phyloP scores from a whole-genome alignment of 2,888 invertebrate genomes.

The Girardia tigrina region DNA sequence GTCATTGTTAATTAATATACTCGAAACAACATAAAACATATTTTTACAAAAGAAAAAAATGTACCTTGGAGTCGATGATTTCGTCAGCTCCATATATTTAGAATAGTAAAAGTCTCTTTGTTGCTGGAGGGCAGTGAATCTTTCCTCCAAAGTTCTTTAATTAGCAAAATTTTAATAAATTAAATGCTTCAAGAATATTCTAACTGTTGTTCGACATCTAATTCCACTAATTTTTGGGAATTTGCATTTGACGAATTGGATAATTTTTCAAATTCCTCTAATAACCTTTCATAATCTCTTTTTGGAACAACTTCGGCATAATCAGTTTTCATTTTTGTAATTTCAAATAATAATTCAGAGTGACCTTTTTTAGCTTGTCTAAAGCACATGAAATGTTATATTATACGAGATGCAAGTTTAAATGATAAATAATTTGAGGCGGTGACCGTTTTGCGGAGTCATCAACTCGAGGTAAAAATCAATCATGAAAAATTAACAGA shows the following conservation, averaged over 20 bases:
- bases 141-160: neutral
- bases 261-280: neutral
- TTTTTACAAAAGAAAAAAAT: too few species aligned
- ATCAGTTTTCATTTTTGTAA: conserved; percentile 48
- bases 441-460: too few species aligned
- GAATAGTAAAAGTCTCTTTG: conserved; percentile 47
- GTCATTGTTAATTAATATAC: too few species aligned
- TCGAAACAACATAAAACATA: too few species aligned
- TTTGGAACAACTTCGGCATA: conserved; percentile 50
- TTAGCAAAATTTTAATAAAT: neutral
- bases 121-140: conserved; percentile 33
- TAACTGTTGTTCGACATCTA: neutral
- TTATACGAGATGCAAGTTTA: too few species aligned
- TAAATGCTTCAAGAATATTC: too few species aligned
- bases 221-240: neutral
- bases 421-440: too few species aligned
- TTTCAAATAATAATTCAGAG: neutral
- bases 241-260: neutral
- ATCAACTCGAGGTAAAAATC: too few species aligned
- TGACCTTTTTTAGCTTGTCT: conserved; percentile 32
- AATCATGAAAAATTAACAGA: too few species aligned
- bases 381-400: neutral
- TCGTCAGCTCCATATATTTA: conserved; percentile 44
- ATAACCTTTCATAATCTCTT: conserved; percentile 44
- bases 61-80: conserved; percentile 48